Evolutionary conservation across 2,888 invertebrate genomes (phyloP), one percentile per base, ranked within the genome.

Genomic region (Drosophila niveifrons): DNA sequence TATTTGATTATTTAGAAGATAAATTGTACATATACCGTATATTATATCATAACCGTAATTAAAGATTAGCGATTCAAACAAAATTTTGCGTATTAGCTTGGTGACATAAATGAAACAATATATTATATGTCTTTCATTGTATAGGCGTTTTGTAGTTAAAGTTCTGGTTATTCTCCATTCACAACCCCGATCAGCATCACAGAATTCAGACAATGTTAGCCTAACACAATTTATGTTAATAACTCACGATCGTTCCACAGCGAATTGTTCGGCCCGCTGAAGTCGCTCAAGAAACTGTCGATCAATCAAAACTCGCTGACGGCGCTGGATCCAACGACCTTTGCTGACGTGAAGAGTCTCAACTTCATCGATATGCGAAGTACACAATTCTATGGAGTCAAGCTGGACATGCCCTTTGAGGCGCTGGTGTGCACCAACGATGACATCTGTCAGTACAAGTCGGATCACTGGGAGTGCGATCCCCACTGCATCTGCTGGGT

Each of bases 311-410:
- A 95, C 81, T 86, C 91, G 6, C 73, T 94, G 9, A 82, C 77
- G 2, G 68, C 66, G 4, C 91, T 94, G 57, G 78, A 92, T 48
- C 68, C 79, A 1, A 58, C 88, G 1, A 94, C 94, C 1, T 95
- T 96, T 84, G 91, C 89, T 17, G 91, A 92, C 39, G 91, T 94
- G 43, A 86, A 92, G 36, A 94, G 94, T 46, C 91, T 97, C 28
- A 88, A 91, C 31, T 80, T 91, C 29, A 90, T 95, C 7, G 92
- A 92, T 71, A 91, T 95, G 65, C 92, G 94, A 1, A 85, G 93
- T 36, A 95, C 95, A 73, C 88, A 92, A 29, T 85, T 95, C 44
- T 91, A 91, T n/a, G 91, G 57, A 70, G 88, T 59, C 31, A 81
- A 59, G 63, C 72, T 75, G 15, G 23, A 13, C 50, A 80, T 75